Conservation (phyloP, 1,140 invertebrate species). For the Zaprionus taronus region DNA sequence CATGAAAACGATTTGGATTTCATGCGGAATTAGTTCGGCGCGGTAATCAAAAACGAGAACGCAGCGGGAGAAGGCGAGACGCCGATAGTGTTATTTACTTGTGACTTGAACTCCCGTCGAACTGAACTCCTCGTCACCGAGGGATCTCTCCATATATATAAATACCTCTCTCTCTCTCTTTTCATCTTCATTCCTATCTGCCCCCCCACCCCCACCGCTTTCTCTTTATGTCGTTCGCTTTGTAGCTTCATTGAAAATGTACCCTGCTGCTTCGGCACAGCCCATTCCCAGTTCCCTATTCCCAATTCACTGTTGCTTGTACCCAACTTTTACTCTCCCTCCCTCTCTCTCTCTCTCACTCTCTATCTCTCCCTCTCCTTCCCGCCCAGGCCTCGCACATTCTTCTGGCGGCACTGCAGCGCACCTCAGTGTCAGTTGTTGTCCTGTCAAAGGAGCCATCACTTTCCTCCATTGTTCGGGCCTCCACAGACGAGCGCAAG, state of each 20-base stretch:
- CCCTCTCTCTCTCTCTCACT: background rate
- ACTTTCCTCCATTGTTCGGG: slow-evolving; percentile 24
- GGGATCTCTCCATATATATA: background rate
- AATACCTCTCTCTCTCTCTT: background rate
- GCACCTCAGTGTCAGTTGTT: slow-evolving; percentile 17
- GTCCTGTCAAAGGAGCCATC: slow-evolving; percentile 20
- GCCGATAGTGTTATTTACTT: background rate
- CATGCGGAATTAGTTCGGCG: slow-evolving; percentile 1
- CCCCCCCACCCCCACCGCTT: background rate
- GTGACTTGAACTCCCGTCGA: background rate
- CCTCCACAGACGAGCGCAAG: slow-evolving; percentile 2
- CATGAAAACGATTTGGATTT: slow-evolving; percentile 10
- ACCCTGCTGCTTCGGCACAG: background rate
- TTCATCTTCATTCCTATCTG: background rate
- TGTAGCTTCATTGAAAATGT: slow-evolving; percentile 2
- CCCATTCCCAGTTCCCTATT: background rate
- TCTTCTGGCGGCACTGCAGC: background rate
- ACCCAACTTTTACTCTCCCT: slow-evolving; percentile 1
- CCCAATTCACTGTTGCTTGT: slow-evolving; percentile 1
- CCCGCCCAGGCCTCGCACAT: background rate
- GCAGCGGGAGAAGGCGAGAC: background rate
- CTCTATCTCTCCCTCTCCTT: background rate
- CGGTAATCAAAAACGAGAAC: slow-evolving; percentile 3
- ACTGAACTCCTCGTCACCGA: background rate
- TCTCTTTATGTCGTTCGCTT: background rate